These are phyloP conservation scores for Drosophila lacertosa DNA, from an alignment of 1,140 invertebrate genomes.

Conservation along the genomic window DNA sequence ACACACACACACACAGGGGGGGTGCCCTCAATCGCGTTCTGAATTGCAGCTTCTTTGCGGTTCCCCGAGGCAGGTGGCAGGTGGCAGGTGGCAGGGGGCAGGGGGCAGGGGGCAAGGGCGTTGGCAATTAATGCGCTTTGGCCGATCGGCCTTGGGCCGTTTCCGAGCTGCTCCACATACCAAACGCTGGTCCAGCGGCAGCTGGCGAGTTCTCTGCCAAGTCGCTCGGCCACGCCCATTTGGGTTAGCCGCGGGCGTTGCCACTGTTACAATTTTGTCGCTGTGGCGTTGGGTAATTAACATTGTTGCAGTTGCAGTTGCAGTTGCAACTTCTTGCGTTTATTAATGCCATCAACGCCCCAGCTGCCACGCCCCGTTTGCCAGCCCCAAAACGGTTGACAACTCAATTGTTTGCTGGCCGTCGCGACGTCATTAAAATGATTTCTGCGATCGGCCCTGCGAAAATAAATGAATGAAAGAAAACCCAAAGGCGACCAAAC, in stretches of 20 bases:
- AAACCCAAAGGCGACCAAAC: constrained; percentile 50
- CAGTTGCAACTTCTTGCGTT: constrained; percentile 48
- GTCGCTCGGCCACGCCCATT: constrained; percentile 49
- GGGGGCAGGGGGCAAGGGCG: neutral
- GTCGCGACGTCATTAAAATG: constrained; percentile 73
- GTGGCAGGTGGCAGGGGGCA: neutral
- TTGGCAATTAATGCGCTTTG: constrained; percentile 57
- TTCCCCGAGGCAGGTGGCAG: neutral
- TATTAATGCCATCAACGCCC: constrained; percentile 79
- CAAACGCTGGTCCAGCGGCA: neutral
- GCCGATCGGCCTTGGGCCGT: constrained; percentile 70
- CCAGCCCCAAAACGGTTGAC: constrained; percentile 8
- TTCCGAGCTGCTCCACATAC: constrained; percentile 41
- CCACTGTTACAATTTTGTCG: constrained; percentile 78
- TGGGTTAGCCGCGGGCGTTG: constrained; percentile 41
- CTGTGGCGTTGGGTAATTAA: constrained; percentile 53
- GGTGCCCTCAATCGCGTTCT: constrained; percentile 9
- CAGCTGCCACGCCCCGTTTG: constrained; percentile 18
- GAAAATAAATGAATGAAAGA: constrained; percentile 35
- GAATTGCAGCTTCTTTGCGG: constrained; percentile 1
- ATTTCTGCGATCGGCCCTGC: constrained; percentile 56
- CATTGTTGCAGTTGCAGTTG: constrained; percentile 38
- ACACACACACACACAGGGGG: neutral
- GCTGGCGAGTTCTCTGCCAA: constrained; percentile 12
- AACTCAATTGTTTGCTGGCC: constrained; percentile 41